Conservation (phyloP, 1,140 invertebrate genomes). For the Manduca sexta region DNA sequence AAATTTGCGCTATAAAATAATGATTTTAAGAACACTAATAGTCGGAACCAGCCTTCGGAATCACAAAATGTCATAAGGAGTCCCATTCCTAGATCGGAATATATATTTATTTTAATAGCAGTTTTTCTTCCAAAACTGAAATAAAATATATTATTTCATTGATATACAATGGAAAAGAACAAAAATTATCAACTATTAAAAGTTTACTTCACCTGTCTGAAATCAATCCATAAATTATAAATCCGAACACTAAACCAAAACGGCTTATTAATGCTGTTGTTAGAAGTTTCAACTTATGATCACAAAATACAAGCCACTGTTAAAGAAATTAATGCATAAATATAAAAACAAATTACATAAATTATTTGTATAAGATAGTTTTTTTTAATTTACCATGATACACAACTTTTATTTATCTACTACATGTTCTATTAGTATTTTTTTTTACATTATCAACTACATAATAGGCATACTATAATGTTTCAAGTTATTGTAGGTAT, state of each 20-base stretch:
- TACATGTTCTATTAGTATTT: too few species aligned
- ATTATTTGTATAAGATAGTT: not conserved
- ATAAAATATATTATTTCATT: too few species aligned
- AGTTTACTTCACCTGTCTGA: conserved; percentile 56
- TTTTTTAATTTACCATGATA: too few species aligned
- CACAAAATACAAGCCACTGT: conserved; percentile 57
- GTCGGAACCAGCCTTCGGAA: conserved; percentile 49
- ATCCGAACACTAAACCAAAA: conserved; percentile 49
- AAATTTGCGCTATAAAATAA: conserved; percentile 39
- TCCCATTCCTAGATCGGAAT: conserved; percentile 33
- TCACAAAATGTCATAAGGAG: conserved; percentile 43
- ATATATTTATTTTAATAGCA: conserved; percentile 31
- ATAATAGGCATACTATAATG: too few species aligned
- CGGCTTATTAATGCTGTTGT: conserved; percentile 49
- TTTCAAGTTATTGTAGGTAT: too few species aligned
- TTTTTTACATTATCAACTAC: too few species aligned
- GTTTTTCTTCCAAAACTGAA: conserved; percentile 54
- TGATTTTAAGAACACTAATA: conserved; percentile 51
- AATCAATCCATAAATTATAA: conserved; percentile 46
- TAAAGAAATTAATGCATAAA: too few species aligned
- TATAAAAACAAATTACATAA: not conserved
- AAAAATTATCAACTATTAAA: too few species aligned
- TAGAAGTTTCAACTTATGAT: conserved; percentile 37
- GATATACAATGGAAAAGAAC: too few species aligned
- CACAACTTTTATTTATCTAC: too few species aligned